Evolutionary conservation across 2,113 vertebrate genomes (phyloP).

Genomic region (Delphinapterus leucas): DNA sequence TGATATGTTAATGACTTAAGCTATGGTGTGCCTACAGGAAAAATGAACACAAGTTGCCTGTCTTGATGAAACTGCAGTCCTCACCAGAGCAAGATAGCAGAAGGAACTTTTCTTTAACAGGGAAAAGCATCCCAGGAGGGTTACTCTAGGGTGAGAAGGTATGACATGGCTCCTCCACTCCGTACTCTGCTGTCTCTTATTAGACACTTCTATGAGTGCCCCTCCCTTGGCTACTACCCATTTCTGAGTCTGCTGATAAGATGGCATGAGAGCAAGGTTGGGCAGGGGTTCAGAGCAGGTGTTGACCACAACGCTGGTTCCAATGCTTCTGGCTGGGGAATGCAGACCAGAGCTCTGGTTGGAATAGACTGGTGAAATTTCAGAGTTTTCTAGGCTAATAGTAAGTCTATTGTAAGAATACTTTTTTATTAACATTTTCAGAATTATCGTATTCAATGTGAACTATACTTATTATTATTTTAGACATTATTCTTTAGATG

Average conservation of each 20-base stretch:
- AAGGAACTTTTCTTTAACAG: neutral
- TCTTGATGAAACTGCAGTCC: neutral
- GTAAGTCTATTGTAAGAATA: conserved; percentile 89
- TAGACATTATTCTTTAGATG: conserved; percentile 84
- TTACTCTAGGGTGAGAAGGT: neutral
- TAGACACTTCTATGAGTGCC: neutral
- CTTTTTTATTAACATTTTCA: conserved; percentile 74
- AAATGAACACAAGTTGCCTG: neutral
- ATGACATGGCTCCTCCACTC: accelerated
- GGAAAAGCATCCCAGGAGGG: neutral
- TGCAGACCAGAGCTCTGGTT: conserved; percentile 81
- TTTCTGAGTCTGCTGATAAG: conserved; percentile 16
- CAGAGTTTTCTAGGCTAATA: conserved; percentile 82
- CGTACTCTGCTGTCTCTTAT: neutral
- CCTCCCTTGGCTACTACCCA: neutral
- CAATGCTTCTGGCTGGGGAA: conserved; percentile 89
- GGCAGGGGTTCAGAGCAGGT: conserved; percentile 85
- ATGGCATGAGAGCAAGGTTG: conserved; percentile 82
- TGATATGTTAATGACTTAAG: conserved; percentile 41
- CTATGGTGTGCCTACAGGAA: neutral
- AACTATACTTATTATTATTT: conserved; percentile 78
- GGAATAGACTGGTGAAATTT: conserved; percentile 74
- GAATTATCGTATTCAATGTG: conserved; percentile 65
- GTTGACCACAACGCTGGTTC: conserved; percentile 89
- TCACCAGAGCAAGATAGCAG: neutral